These are phyloP conservation scores for Azemiops feae DNA, from an alignment of 2,113 vertebrate genomes.

Conservation along the genomic window DNA sequence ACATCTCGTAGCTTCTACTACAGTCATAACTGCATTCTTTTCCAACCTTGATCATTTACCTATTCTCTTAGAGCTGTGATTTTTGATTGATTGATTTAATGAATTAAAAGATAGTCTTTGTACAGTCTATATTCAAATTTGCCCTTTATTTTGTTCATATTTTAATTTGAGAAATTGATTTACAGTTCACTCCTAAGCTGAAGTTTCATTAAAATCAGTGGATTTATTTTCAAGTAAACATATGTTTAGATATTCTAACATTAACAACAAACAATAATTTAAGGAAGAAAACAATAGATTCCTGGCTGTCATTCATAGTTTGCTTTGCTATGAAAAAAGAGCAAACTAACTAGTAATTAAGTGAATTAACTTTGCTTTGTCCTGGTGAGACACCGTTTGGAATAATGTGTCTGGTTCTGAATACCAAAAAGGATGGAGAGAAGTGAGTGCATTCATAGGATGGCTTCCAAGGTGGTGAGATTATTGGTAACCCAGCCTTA, in stretches of 20 bases:
- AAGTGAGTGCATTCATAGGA: not conserved
- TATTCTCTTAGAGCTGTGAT: not conserved
- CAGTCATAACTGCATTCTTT: not conserved
- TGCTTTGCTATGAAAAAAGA: not conserved
- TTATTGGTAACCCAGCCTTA: not conserved
- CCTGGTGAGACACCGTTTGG: not conserved
- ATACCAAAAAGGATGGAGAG: not conserved
- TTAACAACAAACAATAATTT: not conserved
- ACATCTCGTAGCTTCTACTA: not conserved
- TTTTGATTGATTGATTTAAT: not conserved
- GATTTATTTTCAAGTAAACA: not conserved
- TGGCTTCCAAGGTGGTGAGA: not conserved
- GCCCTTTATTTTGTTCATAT: not conserved
- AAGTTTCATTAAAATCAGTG: not conserved
- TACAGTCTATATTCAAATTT: not conserved
- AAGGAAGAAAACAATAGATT: not conserved
- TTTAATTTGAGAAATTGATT: not conserved
- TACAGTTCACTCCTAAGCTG: not conserved
- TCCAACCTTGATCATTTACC: not conserved
- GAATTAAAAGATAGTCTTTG: not conserved
- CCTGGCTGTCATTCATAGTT: not conserved
- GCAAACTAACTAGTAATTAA: not conserved
- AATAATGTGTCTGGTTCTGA: not conserved
- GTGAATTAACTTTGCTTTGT: not conserved
- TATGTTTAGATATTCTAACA: not conserved